A percentile compares a stretch with the other conserved stretches of the same genome.
phyloP scores from a whole-genome alignment of 2,113 vertebrate genomes.

The Tyto alba region DNA sequence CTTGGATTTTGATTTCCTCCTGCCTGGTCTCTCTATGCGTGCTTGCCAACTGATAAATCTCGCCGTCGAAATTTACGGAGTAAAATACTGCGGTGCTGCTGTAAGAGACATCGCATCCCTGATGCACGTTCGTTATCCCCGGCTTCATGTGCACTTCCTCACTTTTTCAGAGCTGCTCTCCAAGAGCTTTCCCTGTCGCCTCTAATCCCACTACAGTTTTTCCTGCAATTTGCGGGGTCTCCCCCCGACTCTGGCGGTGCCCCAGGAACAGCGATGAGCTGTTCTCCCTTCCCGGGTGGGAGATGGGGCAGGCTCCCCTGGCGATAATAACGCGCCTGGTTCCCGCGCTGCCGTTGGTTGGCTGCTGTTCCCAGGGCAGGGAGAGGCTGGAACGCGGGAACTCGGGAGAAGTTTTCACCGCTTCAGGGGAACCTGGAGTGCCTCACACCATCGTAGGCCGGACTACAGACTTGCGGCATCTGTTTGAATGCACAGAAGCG shows the following conservation, averaged over 20 bases:
- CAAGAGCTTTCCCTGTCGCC: neutral
- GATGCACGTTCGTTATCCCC: fast-evolving
- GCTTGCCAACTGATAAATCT: neutral
- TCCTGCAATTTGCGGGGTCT: neutral
- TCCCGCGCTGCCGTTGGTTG: neutral
- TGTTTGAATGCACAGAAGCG: neutral
- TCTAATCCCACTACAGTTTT: neutral
- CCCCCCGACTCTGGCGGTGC: neutral
- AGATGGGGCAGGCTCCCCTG: neutral
- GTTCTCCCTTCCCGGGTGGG: neutral
- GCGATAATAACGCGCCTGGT: neutral
- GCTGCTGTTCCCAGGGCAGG: neutral
- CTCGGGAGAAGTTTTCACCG: neutral
- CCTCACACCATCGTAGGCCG: neutral
- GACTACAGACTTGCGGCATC: neutral
- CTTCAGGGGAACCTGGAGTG: neutral
- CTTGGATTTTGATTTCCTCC: neutral
- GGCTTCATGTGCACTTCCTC: neutral
- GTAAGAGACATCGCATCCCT: neutral
- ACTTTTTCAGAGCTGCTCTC: neutral
- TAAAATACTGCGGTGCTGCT: neutral
- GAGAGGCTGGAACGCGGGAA: neutral
- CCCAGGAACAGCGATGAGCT: neutral
- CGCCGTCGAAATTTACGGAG: neutral
- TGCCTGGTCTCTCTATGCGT: neutral